phyloP scores from a whole-genome alignment of 2,888 invertebrate species.

The Cantharis nigra region DNA sequence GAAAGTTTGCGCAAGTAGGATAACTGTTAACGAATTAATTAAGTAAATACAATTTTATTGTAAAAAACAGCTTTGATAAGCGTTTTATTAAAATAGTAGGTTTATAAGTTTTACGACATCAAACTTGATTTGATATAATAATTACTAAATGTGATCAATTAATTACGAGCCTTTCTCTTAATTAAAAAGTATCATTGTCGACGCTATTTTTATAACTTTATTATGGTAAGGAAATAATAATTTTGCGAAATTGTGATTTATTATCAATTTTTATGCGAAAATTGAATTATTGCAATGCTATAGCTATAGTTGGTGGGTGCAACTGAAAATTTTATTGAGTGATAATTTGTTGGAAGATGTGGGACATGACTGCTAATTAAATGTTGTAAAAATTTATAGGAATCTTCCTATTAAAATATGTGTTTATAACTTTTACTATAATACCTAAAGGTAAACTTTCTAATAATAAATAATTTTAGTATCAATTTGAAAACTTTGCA shows the following conservation, averaged over 20 bases:
- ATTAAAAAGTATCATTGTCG: conserved; percentile 17
- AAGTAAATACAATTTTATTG: not conserved
- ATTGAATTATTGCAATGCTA: not conserved
- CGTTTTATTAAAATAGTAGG: not conserved
- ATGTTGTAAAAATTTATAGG: not conserved
- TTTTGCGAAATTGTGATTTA: conserved; percentile 10
- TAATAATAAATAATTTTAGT: not conserved
- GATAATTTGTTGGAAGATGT: not conserved
- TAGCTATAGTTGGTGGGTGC: not conserved
- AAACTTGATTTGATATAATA: conserved; percentile 20
- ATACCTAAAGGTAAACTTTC: not conserved
- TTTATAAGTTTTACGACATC: not conserved
- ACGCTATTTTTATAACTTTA: conserved; percentile 7
- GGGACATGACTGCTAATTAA: not conserved
- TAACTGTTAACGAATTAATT: not conserved
- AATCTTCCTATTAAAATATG: not conserved
- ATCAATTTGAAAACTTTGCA: not conserved
- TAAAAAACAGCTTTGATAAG: not conserved
- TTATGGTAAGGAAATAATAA: not conserved
- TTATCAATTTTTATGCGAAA: conserved; percentile 2
- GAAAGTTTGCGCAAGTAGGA: not conserved
- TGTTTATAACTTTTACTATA: not conserved
- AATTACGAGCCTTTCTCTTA: conserved; percentile 27
- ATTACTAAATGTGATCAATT: conserved; percentile 16
- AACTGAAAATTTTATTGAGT: not conserved